Percentiles rank a stretch among this genome's conserved stretches.
These are phyloP conservation scores for Bufotes viridis DNA, from an alignment of 2,797 vertebrate genomes.

Conservation along the genomic window DNA sequence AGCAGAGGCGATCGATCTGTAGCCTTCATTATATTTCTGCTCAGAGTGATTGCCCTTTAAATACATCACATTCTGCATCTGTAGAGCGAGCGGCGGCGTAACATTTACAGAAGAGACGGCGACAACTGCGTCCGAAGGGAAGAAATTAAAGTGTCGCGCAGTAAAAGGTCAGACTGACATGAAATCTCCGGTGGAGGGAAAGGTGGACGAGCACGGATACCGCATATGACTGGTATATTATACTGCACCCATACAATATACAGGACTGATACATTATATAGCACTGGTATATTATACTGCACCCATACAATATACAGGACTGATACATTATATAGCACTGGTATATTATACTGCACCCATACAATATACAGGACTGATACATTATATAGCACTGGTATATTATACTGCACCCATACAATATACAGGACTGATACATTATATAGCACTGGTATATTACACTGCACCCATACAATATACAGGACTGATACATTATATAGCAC, in stretches of 20 bases:
- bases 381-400: background rate
- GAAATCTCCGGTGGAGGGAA: background rate
- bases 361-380: background rate
- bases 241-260: too few species aligned
- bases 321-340: background rate
- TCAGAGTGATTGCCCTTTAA: background rate
- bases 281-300: too few species aligned
- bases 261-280: too few species aligned
- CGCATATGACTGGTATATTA: background rate
- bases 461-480: background rate
- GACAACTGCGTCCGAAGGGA: background rate
- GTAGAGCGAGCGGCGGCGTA: background rate
- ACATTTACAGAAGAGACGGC: background rate
- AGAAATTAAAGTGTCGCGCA: background rate
- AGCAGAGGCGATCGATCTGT: too few species aligned
- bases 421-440: too few species aligned
- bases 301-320: background rate
- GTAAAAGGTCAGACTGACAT: background rate
- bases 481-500: background rate
- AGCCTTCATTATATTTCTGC: background rate
- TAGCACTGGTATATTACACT: background rate
- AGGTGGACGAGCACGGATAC: background rate
- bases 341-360: background rate
- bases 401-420: too few species aligned
- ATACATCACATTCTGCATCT: background rate